Evolutionary conservation across 2,888 invertebrate species (phyloP), one percentile per base, ranked within the genome.

Genomic region (Operophtera brumata): DNA sequence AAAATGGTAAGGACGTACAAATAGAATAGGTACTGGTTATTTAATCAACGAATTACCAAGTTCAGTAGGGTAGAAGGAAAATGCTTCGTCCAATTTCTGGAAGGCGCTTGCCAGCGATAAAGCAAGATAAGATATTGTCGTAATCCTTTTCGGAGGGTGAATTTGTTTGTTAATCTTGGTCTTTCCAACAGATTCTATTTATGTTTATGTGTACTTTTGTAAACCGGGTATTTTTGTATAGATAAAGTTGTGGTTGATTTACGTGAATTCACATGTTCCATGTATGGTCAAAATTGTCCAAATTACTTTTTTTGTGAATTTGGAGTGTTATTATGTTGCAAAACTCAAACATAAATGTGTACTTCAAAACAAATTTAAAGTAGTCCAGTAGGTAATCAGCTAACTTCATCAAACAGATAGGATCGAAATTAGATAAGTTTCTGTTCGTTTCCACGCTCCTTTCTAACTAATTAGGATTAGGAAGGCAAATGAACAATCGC

Each of bases 381-480:
- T 20, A 20, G 4, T 20, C 20, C 20, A 4, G 4, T 20, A 4
- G 20, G 9, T 34, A 25, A 32, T 36, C 25, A 32, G 20, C 13
- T 9, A 13, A 30, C 12, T 42, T 13, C 13, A 37, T 12, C 47
- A 48, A 42, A 65, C 52, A 64, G 66, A 71, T 71, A 71, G 61
- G 59, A 65, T 55, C 57, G 48, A 57, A 57, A 64, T 70, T 63
- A 70, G 64, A 71, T 67, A 66, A 67, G 62, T 69, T 67, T 67
- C 56, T 60, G 57, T 66, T 64, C 66, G 62, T 37, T 57, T 59
- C 59, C 57, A 59, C 59, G 61, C 59, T 66, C 51, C 61, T 67
- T 67, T 64, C 66, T 66, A 69, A 72, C 70, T 78, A 80, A 80
- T 81, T 77, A 79, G 78, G 73, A 79, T 77, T 75, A 75, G 68